Conservation (phyloP, 2,113 vertebrate species). For the Smithornis capensis region DNA sequence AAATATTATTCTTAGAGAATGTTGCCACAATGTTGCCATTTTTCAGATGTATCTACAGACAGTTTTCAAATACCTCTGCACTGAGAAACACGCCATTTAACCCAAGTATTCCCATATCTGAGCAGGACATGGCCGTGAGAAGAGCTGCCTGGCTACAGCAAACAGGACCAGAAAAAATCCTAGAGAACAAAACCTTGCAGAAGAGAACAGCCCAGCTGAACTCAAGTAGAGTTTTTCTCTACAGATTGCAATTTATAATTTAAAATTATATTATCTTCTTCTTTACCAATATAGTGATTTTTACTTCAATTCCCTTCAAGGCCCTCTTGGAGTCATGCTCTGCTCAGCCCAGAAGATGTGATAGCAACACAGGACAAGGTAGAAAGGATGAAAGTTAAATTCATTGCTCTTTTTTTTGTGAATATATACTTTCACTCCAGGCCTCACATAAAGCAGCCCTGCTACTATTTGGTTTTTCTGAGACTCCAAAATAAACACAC, state of each 20-base stretch:
- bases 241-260: not conserved
- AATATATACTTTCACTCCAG: constrained; percentile 30
- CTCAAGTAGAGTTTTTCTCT: not conserved
- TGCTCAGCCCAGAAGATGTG: not conserved
- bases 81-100: not conserved
- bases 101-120: not conserved
- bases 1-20: not conserved
- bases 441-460: constrained; percentile 33
- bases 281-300: not conserved
- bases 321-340: not conserved
- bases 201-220: not conserved
- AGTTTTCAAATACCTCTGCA: not conserved
- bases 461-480: constrained; percentile 19
- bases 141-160: not conserved
- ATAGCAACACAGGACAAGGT: not conserved
- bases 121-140: not conserved
- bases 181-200: not conserved
- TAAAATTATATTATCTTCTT: not conserved
- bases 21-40: not conserved
- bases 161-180: not conserved
- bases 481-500: constrained; percentile 65
- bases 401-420: not conserved
- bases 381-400: constrained; percentile 19
- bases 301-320: not conserved
- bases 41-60: not conserved